A percentile compares a stretch with the other conserved stretches of the same genome.
Evolutionary conservation across 2,797 vertebrate species (phyloP).

Genomic region (Sebastes elongatus): DNA sequence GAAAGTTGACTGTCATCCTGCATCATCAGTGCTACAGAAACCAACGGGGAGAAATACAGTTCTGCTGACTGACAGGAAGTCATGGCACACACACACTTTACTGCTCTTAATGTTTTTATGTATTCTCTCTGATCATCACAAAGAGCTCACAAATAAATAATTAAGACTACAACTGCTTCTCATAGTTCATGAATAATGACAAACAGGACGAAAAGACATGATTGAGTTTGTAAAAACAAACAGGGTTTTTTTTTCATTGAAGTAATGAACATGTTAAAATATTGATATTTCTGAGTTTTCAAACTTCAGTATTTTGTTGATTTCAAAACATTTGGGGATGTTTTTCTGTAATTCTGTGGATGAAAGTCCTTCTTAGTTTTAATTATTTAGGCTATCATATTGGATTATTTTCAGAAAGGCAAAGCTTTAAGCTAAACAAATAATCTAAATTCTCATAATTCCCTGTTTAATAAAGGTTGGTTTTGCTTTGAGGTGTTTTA

Average conservation of each 20-base stretch:
- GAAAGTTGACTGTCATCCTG: neutral
- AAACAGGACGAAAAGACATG: neutral
- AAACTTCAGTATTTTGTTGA: neutral
- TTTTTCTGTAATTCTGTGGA: constrained; percentile 19
- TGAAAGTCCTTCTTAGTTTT: constrained; percentile 13
- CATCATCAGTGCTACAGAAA: neutral
- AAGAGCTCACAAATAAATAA: neutral
- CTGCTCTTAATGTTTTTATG: neutral
- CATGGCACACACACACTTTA: neutral
- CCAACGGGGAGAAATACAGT: neutral
- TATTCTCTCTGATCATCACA: neutral
- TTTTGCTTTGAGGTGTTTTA: neutral
- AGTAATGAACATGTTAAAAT: neutral
- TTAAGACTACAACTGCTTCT: neutral
- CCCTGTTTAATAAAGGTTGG: neutral
- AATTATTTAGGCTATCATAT: neutral
- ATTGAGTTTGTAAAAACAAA: neutral
- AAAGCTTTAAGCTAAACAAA: constrained; percentile 5
- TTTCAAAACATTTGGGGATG: neutral
- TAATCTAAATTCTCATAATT: constrained; percentile 10
- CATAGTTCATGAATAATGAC: neutral
- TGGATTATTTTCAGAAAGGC: neutral
- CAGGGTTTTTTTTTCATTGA: neutral
- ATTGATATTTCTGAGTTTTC: neutral
- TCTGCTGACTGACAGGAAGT: neutral